These are phyloP conservation scores for Acanthosepion lycidas DNA, from an alignment of 2,888 invertebrate species.

Conservation along the genomic window DNA sequence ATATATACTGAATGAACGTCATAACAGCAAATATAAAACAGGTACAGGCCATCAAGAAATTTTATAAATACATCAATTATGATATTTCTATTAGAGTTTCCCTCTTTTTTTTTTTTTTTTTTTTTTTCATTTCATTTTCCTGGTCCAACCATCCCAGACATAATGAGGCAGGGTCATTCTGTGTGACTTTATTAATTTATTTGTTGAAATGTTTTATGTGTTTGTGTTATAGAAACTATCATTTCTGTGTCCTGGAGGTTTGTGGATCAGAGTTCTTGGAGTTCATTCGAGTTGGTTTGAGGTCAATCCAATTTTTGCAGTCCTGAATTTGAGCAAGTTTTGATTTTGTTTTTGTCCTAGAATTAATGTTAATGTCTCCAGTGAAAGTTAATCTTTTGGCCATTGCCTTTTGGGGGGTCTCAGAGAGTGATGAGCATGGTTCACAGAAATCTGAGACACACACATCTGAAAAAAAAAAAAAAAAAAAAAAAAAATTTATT, in stretches of 20 bases:
- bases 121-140: neutral
- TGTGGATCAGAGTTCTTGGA: neutral
- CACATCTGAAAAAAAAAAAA: neutral
- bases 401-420: neutral
- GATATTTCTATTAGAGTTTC: neutral
- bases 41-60: neutral
- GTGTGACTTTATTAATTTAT: neutral
- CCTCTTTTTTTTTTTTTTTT: neutral
- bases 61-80: neutral
- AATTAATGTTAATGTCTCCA: neutral
- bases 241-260: neutral
- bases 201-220: neutral
- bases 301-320: neutral
- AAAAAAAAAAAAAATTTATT: neutral
- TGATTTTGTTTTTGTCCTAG: neutral
- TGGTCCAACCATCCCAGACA: neutral
- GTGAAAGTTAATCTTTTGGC: neutral
- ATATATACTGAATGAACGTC: neutral
- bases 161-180: neutral
- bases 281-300: neutral
- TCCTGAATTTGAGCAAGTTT: neutral
- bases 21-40: neutral
- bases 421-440: constrained; percentile 8
- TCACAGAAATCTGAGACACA: constrained; percentile 18
- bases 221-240: neutral